phyloP scores from a whole-genome alignment of 2,113 vertebrate genomes.

The Lamprologus speciosus region DNA sequence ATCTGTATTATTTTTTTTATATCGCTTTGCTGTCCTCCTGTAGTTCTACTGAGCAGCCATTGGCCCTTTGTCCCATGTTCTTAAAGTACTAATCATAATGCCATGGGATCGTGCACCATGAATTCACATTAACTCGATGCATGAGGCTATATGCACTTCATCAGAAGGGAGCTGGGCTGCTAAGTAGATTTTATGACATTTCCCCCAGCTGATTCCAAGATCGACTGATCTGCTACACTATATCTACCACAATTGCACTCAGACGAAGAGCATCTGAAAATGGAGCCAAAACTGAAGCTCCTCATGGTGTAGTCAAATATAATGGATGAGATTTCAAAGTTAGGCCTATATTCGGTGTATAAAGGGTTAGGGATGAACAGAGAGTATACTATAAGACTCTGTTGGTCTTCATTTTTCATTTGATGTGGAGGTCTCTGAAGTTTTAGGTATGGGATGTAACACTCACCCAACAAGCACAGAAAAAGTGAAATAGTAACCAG shows the following conservation, averaged over 20 bases:
- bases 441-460: neutral
- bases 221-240: conserved; percentile 2
- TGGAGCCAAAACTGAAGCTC: neutral
- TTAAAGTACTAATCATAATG: neutral
- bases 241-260: neutral
- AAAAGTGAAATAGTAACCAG: conserved; percentile 15
- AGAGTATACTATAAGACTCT: neutral
- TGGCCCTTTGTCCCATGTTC: neutral
- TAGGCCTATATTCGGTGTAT: neutral
- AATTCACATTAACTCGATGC: conserved; percentile 5
- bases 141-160: neutral
- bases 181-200: conserved; percentile 16
- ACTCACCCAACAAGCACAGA: neutral
- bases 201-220: conserved; percentile 4
- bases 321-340: neutral
- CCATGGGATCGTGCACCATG: neutral
- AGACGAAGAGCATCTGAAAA: neutral
- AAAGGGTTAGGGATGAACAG: neutral
- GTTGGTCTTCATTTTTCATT: conserved; percentile 10
- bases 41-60: neutral
- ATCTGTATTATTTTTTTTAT: neutral
- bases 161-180: neutral
- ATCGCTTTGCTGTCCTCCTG: neutral
- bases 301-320: neutral
- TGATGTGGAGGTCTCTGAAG: neutral